Conservation (phyloP, 1,140 invertebrate genomes). For the Drosophila sproati region DNA sequence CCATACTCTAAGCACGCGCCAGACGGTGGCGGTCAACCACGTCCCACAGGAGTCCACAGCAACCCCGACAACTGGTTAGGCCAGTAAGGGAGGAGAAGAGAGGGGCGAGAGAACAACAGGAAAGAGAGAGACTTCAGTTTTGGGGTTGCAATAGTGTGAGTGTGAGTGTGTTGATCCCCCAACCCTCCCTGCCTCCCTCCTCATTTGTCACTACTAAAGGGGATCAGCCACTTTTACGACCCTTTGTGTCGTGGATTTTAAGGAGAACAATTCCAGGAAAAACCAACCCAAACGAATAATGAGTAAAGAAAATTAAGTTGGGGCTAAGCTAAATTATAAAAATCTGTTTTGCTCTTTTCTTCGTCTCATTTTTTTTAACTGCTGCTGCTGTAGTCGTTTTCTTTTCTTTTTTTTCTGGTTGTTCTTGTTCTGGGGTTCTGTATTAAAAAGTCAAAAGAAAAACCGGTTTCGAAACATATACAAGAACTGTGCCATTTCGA, state of each 20-base stretch:
- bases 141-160: conserved; percentile 47
- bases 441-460: conserved; percentile 80
- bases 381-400: neutral
- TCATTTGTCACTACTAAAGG: neutral
- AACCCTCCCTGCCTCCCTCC: conserved; percentile 5
- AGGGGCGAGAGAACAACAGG: neutral
- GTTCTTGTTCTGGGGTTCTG: conserved; percentile 25
- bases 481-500: conserved; percentile 82
- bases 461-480: conserved; percentile 74
- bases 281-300: neutral
- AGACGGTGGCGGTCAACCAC: conserved; percentile 39
- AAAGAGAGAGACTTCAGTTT: conserved; percentile 24
- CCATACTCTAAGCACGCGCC: conserved; percentile 59
- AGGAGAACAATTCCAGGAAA: conserved; percentile 5
- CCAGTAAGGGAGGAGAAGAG: conserved; percentile 1
- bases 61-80: conserved; percentile 48
- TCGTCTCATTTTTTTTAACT: neutral
- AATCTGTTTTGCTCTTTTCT: conserved; percentile 4
- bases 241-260: conserved; percentile 49
- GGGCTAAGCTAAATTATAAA: conserved; percentile 5
- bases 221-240: conserved; percentile 1
- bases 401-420: conserved; percentile 7
- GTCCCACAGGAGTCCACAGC: conserved; percentile 38
- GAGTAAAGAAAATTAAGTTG: conserved; percentile 6
- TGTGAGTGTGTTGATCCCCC: conserved; percentile 33